Percentiles rank a stretch among this genome's conserved stretches.
Conservation (phyloP, 2,113 vertebrate genomes). For the Labeo rohita region DNA sequence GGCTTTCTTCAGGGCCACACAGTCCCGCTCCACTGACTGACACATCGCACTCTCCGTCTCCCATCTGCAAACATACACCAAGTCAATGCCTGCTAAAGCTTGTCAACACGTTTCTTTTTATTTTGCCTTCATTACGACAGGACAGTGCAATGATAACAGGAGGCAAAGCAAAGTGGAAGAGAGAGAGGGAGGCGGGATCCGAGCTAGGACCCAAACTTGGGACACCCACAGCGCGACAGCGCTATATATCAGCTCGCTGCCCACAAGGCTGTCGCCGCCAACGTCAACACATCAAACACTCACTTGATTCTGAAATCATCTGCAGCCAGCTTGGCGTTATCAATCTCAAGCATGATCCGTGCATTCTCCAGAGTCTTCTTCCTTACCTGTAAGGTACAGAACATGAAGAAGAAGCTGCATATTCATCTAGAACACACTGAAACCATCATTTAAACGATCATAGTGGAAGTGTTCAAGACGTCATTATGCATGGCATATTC, state of each 20-base stretch:
- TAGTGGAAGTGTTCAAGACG: background rate
- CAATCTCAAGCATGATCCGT: constrained; percentile 81
- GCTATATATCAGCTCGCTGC: too few species aligned
- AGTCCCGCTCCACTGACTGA: constrained; percentile 89
- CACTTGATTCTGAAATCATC: constrained; percentile 85
- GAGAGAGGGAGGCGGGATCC: too few species aligned
- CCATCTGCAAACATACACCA: constrained; percentile 72
- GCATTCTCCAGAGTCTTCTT: constrained; percentile 80
- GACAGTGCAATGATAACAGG: too few species aligned
- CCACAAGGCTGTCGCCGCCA: too few species aligned
- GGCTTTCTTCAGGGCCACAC: constrained; percentile 83
- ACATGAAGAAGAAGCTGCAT: background rate
- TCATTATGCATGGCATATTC: background rate
- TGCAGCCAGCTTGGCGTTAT: constrained; percentile 83
- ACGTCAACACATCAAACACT: constrained; percentile 54
- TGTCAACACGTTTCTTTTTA: too few species aligned
- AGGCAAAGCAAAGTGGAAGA: too few species aligned
- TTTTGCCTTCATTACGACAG: too few species aligned
- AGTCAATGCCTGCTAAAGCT: background rate
- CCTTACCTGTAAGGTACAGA: constrained; percentile 71
- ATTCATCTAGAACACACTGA: background rate
- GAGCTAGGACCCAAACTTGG: too few species aligned
- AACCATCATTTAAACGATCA: background rate
- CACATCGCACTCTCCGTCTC: constrained; percentile 84
- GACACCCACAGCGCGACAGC: too few species aligned